phyloP scores from a whole-genome alignment of 2,888 invertebrate genomes.

The Torymus auratus region DNA sequence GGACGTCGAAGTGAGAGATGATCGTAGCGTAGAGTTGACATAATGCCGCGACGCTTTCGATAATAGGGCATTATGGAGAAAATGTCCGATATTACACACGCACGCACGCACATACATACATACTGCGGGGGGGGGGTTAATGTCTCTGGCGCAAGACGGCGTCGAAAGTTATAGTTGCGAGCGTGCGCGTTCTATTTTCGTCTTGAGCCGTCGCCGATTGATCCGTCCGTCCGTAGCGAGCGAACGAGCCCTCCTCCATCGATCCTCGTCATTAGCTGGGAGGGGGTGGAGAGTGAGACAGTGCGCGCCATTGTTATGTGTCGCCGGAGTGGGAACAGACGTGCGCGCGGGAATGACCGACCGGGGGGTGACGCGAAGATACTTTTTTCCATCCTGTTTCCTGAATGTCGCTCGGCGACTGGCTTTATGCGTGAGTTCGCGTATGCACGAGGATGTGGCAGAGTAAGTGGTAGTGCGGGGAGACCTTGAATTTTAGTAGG shows the following conservation, averaged over 20 bases:
- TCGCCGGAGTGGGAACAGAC: neutral
- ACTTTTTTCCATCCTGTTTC: too few relatives aligned
- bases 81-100: constrained; percentile 30
- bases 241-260: constrained; percentile 19
- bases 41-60: neutral
- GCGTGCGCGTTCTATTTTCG: constrained; percentile 28
- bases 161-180: constrained; percentile 33
- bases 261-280: constrained; percentile 58
- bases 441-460: too few relatives aligned
- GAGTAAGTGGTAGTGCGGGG: too few relatives aligned
- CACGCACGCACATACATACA: neutral
- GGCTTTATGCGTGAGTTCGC: too few relatives aligned
- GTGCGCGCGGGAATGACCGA: neutral
- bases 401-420: too few relatives aligned
- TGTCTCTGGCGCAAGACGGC: constrained; percentile 22
- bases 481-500: too few relatives aligned
- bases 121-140: constrained; percentile 21
- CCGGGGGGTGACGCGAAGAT: too few relatives aligned
- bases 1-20: too few relatives aligned
- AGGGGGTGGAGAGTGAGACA: constrained; percentile 9
- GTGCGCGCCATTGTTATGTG: neutral
- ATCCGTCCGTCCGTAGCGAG: constrained; percentile 25
- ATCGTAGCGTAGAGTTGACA: too few relatives aligned
- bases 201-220: constrained; percentile 25
- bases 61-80: constrained; percentile 33